phyloP scores from a whole-genome alignment of 2,888 invertebrate genomes.

The Diploptera punctata region DNA sequence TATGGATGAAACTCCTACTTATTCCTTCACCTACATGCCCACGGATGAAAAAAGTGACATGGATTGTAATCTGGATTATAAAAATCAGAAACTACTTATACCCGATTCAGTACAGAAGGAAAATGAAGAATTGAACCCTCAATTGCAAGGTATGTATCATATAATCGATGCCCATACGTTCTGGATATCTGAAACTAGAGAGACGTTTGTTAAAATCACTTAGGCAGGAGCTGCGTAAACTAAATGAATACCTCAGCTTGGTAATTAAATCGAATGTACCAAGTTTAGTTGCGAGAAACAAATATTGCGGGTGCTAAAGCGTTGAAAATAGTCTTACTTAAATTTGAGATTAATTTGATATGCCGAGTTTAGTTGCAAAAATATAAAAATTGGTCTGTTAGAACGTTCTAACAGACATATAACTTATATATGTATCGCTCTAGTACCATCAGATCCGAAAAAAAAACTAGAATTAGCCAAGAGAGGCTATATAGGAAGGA shows the following conservation, averaged over 20 bases:
- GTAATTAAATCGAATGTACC: not conserved
- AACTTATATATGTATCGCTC: too few relatives aligned
- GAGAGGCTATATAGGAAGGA: too few relatives aligned
- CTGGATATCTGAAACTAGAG: not conserved
- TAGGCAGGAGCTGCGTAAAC: not conserved
- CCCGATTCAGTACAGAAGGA: constrained; percentile 24
- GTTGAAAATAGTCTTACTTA: too few relatives aligned
- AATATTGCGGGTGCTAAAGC: too few relatives aligned
- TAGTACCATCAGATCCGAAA: too few relatives aligned
- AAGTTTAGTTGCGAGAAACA: not conserved
- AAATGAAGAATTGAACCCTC: constrained; percentile 6
- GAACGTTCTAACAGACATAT: too few relatives aligned
- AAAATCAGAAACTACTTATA: constrained; percentile 44
- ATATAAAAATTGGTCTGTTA: too few relatives aligned
- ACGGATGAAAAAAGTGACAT: not conserved
- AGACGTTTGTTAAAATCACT: not conserved
- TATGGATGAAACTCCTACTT: not conserved
- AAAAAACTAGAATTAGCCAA: too few relatives aligned
- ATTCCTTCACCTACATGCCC: not conserved
- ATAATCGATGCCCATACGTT: too few relatives aligned
- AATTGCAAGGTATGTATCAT: constrained; percentile 26
- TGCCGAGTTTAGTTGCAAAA: too few relatives aligned
- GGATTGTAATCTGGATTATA: constrained; percentile 51
- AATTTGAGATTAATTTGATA: too few relatives aligned
- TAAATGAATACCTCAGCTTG: not conserved